Evolutionary conservation across 1,140 invertebrate species (phyloP), one percentile per base, ranked within the genome.

Genomic region (Drosophila albomicans): DNA sequence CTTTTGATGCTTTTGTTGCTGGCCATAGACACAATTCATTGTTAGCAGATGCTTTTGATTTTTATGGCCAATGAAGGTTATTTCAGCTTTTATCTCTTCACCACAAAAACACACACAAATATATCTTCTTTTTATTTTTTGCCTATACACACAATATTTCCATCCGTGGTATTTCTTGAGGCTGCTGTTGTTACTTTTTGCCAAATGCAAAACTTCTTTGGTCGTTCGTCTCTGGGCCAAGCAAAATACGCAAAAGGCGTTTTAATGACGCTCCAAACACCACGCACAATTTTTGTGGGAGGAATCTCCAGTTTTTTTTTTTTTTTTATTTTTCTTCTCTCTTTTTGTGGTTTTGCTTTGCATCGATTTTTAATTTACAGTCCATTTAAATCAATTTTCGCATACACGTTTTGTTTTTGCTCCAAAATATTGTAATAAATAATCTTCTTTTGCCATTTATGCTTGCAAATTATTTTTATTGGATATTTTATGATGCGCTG

Each of bases 11-110:
- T 82, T 82, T 67, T 78, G 46, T 66, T 73, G 38, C 16, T 79
- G 52, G 62, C 82, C 79, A 88, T 82, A 87, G 80, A 84, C 43
- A 88, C 85, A 76, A 78, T 71, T 84, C 77, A 84, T 88, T 88
- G 82, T 88, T 87, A 69, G 81, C 69, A 59, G 72, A 63, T 86
- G 73, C 79, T 81, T 81, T 89, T 88, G 81, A 81, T 81, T 89
- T 87, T 88, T 88, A 88, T 88, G 68, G 78, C 85, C 85, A 89
- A 89, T 88, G 85, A 88, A 88, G 85, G 85, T 81, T 87, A 85
- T 79, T 85, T 88, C 48, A 75, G 79, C 64, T 78, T 88, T 88
- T 89, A 85, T 84, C 64, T 84, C 71, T 77, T 49, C 49, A 52
- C 41, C 63, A 48, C 13, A 48, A 15, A 48, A 15, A 48, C 45